Conservation (phyloP, 92 coral and sea anemone genomes). For the Palythoa grandiflora region DNA sequence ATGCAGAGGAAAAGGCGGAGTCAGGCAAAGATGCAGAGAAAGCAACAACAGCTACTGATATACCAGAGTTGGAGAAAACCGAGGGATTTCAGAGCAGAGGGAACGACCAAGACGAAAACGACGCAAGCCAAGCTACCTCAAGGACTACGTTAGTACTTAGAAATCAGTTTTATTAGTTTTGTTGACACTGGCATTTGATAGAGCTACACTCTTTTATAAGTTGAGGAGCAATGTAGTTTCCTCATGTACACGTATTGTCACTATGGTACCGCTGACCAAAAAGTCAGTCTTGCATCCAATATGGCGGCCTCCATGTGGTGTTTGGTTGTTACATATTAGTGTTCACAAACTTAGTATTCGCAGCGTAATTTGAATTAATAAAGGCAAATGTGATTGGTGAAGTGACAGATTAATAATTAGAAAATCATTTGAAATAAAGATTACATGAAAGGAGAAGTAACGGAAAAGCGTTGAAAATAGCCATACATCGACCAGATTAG, state of each 20-base stretch:
- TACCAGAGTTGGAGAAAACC: neutral
- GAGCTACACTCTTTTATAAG: constrained; percentile 24
- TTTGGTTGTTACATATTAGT: too few species aligned
- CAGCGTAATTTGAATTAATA: too few species aligned
- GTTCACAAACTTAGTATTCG: too few species aligned
- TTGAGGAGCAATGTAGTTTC: constrained; percentile 28
- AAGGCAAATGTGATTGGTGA: too few species aligned
- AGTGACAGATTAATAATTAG: too few species aligned
- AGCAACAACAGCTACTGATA: neutral
- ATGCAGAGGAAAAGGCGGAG: neutral
- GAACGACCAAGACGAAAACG: constrained; percentile 19
- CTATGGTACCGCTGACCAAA: constrained; percentile 25
- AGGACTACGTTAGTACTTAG: neutral
- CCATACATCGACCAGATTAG: too few species aligned
- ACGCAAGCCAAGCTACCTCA: too few species aligned
- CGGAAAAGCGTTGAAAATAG: too few species aligned
- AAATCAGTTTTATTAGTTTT: constrained; percentile 1
- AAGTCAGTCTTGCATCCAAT: too few species aligned
- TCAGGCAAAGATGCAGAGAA: constrained; percentile 14
- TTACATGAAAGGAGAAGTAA: too few species aligned
- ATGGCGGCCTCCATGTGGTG: too few species aligned
- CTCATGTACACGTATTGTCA: neutral
- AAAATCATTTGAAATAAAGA: too few species aligned
- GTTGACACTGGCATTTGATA: constrained; percentile 1
- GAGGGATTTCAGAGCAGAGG: neutral